phyloP scores from a whole-genome alignment of 2,797 vertebrate species.

The Sitta carolinensis region DNA sequence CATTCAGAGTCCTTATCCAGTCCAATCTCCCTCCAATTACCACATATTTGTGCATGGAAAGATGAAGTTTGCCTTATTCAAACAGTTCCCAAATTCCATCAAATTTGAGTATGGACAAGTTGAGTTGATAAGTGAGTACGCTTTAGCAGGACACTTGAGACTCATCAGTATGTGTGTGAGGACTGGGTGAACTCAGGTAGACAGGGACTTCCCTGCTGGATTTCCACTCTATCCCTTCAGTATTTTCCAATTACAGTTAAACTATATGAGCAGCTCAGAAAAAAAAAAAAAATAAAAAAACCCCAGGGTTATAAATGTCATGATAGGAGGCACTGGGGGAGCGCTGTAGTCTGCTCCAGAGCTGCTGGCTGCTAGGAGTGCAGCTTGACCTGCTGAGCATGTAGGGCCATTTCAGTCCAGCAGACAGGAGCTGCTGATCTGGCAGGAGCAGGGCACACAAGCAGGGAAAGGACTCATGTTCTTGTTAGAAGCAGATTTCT shows the following conservation, averaged over 20 bases:
- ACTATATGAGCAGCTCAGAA: background rate
- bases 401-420: background rate
- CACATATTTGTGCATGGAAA: background rate
- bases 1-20: background rate
- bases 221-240: background rate
- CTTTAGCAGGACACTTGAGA: background rate
- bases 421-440: background rate
- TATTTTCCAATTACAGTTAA: background rate
- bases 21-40: background rate
- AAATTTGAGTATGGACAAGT: background rate
- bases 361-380: background rate
- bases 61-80: background rate
- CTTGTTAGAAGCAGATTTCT: background rate
- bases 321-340: too few species aligned
- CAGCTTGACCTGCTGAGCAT: background rate
- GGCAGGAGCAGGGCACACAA: background rate
- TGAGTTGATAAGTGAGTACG: background rate
- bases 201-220: background rate
- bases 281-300: background rate
- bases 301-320: accelerated
- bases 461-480: background rate
- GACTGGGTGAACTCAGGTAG: background rate
- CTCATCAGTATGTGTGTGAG: background rate
- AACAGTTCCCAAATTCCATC: background rate
- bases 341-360: background rate